These are phyloP conservation scores for Zosterops lateralis DNA, from an alignment of 2,113 vertebrate genomes.

Conservation along the genomic window DNA sequence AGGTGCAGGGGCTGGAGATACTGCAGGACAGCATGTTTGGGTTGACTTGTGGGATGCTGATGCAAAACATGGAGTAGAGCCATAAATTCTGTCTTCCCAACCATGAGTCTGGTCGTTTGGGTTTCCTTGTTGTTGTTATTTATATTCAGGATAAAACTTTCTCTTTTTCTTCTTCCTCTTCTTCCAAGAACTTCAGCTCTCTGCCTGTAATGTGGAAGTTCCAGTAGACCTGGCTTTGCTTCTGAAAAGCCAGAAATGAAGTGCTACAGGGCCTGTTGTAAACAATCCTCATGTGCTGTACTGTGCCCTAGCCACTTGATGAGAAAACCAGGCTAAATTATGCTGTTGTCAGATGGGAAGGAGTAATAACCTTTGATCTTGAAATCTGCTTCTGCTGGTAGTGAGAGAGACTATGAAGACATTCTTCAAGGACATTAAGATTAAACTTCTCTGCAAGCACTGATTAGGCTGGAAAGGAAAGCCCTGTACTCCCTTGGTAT, in stretches of 20 bases:
- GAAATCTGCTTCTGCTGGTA: neutral
- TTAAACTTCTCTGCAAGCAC: neutral
- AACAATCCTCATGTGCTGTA: rapidly evolving
- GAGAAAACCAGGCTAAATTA: neutral
- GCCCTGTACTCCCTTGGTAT: neutral
- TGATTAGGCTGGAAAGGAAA: neutral
- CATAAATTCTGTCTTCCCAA: neutral
- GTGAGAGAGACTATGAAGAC: neutral
- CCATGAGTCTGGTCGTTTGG: neutral
- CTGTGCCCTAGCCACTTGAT: neutral
- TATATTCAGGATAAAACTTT: neutral
- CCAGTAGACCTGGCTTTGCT: neutral
- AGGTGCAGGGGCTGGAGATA: neutral
- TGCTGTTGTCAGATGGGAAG: neutral
- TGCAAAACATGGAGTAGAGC: neutral
- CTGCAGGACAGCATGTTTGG: neutral
- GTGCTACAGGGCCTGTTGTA: neutral
- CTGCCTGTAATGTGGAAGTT: neutral
- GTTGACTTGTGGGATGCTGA: neutral
- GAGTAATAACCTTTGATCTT: constrained; percentile 13
- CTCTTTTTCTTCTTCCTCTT: neutral
- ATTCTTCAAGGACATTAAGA: neutral
- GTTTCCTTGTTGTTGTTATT: neutral
- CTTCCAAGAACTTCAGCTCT: neutral
- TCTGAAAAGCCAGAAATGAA: neutral